Base-by-base conservation (phyloP, 2,113 vertebrate genomes). In the Chloropsis cyanopogon region DNA sequence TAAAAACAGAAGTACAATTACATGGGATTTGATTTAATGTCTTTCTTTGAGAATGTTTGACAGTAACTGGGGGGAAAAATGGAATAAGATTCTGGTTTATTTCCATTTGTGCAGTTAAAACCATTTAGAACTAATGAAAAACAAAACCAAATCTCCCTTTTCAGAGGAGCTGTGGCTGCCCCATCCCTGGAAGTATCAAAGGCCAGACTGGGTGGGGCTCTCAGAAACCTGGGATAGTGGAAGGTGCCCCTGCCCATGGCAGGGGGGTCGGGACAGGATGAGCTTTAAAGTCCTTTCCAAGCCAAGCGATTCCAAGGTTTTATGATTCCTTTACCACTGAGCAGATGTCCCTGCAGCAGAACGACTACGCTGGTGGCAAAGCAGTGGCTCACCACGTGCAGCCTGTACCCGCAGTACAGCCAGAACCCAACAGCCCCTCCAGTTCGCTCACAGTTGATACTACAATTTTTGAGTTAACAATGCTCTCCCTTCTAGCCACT, bases 381-480 rank as follows among this genome's bases (percentile, higher is more conserved):
- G 41, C 41, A 65, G 44, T 5, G 78, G n/a, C 53, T 81, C 33
- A 64, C 12, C n/a, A 19, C 2, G 37, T 37, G 25, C 41, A 93
- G 50, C 28, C 56, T 35, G 17, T 24, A 28, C 14, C 11, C 24
- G 21, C 61, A 66, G 24, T 3, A 24, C 26, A 50, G 41, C 29
- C 75, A 60, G 64, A 63, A 46, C 13, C 22, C 56, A 63, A 21
- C 6, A 35, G 47, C 14, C 28, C 46, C 53, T 39, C 50, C 26
- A 23, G 20, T 14, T 44, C 6, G 0, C 60, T 59, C 39, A 61
- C 7, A 70, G 49, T 5, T 2, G 0, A 3, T 7, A 59, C 9
- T 21, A 8, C 29, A 42, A 3, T n/a, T 46, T 37, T 29, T 21
- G 4, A 82, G 18, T 18, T 54, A 79, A 66, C 5, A 4, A n/a